Conservation (phyloP, 2,113 vertebrate genomes). For the Diglossa brunneiventris region DNA sequence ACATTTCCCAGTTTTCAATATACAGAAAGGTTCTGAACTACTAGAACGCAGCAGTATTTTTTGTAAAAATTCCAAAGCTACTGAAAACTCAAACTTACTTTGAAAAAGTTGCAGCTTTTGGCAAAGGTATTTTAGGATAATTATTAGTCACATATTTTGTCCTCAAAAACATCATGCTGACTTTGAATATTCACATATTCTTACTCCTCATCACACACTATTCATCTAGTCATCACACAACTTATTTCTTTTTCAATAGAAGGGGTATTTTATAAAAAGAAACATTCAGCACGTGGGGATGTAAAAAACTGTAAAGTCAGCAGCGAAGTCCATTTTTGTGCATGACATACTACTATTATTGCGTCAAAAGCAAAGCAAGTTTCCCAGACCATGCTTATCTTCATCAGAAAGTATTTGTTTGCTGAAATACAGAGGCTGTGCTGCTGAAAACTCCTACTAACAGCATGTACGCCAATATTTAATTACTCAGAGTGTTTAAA, state of each 20-base stretch:
- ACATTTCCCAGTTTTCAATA: background rate
- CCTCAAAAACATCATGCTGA: background rate
- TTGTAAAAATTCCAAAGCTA: background rate
- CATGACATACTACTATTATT: background rate
- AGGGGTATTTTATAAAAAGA: background rate
- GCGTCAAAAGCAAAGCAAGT: background rate
- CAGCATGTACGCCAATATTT: background rate
- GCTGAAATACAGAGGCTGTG: background rate
- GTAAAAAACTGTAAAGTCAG: background rate
- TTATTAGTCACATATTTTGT: background rate
- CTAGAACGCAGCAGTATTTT: background rate
- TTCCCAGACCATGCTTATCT: background rate
- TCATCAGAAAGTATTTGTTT: background rate
- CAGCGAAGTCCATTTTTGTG: background rate
- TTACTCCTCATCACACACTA: background rate
- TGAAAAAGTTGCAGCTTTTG: background rate
- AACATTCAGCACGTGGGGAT: background rate
- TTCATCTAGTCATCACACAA: background rate
- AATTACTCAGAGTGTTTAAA: background rate
- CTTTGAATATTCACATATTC: background rate
- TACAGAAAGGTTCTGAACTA: background rate
- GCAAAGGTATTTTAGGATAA: background rate
- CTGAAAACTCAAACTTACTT: background rate
- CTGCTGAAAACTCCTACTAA: background rate
- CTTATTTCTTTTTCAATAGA: background rate